Conservation (phyloP, 2,113 vertebrate species). For the Lycaon pictus region DNA sequence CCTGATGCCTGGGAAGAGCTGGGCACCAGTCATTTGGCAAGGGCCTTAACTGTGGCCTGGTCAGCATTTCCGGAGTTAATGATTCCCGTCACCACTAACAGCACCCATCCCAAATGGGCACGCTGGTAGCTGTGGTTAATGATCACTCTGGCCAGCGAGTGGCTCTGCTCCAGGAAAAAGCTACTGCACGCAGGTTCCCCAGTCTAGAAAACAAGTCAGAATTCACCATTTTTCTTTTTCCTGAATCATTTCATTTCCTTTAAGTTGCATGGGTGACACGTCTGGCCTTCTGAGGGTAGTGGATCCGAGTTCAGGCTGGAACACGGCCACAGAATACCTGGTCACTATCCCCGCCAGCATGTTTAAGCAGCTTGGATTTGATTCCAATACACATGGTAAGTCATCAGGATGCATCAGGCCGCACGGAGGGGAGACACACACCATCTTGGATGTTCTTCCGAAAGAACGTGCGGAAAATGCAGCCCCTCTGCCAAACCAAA, state of each 20-base stretch:
- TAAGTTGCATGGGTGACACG: not conserved
- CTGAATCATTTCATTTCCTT: not conserved
- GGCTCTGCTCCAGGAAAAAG: constrained; percentile 25
- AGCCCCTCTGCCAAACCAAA: constrained; percentile 1
- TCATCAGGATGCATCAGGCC: not conserved
- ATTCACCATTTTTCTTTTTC: not conserved
- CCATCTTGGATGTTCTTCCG: constrained; percentile 19
- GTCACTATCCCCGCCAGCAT: constrained; percentile 7
- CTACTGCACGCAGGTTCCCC: not conserved
- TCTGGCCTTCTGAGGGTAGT: not conserved
- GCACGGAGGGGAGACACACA: not conserved
- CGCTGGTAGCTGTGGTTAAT: not conserved
- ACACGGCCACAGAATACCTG: not conserved
- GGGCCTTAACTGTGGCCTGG: not conserved
- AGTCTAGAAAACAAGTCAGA: not conserved
- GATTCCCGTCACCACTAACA: not conserved
- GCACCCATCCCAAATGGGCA: constrained; percentile 9
- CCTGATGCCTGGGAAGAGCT: not conserved
- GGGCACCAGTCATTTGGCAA: not conserved
- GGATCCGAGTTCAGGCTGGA: not conserved
- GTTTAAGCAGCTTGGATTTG: constrained; percentile 59
- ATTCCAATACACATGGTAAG: constrained; percentile 36
- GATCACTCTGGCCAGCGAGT: not conserved
- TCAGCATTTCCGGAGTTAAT: constrained; percentile 41
- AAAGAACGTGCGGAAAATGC: constrained; percentile 40